These are phyloP conservation scores for Probaryconus sp. DNA, from an alignment of 1,140 invertebrate species.

Conservation along the genomic window DNA sequence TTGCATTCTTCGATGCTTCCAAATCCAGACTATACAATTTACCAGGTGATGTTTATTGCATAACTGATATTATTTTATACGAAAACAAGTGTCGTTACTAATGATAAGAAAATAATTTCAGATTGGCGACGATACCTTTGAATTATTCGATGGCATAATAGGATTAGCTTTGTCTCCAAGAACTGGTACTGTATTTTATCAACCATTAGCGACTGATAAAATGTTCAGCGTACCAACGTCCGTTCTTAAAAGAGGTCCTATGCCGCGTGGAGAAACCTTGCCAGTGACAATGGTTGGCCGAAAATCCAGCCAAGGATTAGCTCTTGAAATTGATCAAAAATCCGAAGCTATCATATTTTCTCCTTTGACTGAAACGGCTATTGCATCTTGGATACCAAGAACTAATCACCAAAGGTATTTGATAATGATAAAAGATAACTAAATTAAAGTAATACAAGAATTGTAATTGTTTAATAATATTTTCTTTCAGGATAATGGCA, in stretches of 20 bases:
- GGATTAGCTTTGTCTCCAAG: conserved; percentile 86
- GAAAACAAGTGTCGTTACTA: neutral
- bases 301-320: conserved; percentile 89
- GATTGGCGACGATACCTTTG: conserved; percentile 81
- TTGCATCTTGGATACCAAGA: conserved; percentile 86
- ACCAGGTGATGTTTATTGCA: conserved; percentile 69
- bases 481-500: conserved; percentile 82
- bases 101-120: conserved; percentile 52
- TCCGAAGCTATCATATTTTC: conserved; percentile 86
- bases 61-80: neutral
- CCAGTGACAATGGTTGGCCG: conserved; percentile 86
- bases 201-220: conserved; percentile 89
- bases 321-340: conserved; percentile 82
- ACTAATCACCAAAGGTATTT: conserved; percentile 82
- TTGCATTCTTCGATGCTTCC: conserved; percentile 89
- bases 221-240: conserved; percentile 87
- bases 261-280: conserved; percentile 82
- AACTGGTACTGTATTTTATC: conserved; percentile 84
- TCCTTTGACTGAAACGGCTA: conserved; percentile 86
- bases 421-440: conserved; percentile 4
- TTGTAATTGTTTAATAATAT: conserved; percentile 28
- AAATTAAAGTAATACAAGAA: conserved; percentile 1
- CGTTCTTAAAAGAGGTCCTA: conserved; percentile 82
- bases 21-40: conserved; percentile 85
- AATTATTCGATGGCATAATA: conserved; percentile 88